These are phyloP conservation scores for Hylyphantes graminicola DNA, from an alignment of 1,140 invertebrate genomes.

Conservation along the genomic window DNA sequence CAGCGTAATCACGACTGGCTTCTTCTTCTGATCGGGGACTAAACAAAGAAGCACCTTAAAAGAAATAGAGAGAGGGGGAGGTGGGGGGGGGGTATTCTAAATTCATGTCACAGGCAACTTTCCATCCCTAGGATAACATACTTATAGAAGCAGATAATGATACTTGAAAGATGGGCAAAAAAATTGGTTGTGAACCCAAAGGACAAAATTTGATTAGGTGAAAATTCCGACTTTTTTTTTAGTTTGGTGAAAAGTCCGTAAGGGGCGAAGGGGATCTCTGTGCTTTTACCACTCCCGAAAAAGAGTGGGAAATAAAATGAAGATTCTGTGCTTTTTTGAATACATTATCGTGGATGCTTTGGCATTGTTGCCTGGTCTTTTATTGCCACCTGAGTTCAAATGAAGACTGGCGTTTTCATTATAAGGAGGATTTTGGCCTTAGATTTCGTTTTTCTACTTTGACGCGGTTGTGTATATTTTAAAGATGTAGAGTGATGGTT, in stretches of 20 bases:
- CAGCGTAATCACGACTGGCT: neutral
- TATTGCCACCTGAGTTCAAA: conserved; percentile 51
- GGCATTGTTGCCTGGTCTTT: neutral
- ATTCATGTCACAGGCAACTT: conserved; percentile 40
- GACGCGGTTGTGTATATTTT: no score
- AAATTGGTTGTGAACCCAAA: conserved; percentile 42
- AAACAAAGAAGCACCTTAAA: neutral
- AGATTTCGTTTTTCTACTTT: no score
- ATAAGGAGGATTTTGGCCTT: conserved; percentile 11
- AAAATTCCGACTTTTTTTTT: conserved; percentile 37
- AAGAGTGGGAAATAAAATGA: conserved; percentile 41
- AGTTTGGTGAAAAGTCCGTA: neutral
- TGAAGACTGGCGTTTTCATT: conserved; percentile 37
- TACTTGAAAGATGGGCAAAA: conserved; percentile 55
- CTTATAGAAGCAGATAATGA: conserved; percentile 58
- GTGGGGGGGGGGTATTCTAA: conserved; percentile 22
- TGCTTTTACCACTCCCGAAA: neutral
- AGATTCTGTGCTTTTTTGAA: conserved; percentile 45
- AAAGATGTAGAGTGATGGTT: no score
- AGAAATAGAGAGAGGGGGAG: no score
- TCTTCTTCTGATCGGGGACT: neutral
- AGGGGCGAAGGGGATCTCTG: neutral
- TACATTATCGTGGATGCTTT: conserved; percentile 37
- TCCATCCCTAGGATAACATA: conserved; percentile 34
- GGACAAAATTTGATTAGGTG: conserved; percentile 55